These are phyloP conservation scores for Euplagia quadripunctaria DNA, from an alignment of 2,888 invertebrate genomes.

Conservation along the genomic window DNA sequence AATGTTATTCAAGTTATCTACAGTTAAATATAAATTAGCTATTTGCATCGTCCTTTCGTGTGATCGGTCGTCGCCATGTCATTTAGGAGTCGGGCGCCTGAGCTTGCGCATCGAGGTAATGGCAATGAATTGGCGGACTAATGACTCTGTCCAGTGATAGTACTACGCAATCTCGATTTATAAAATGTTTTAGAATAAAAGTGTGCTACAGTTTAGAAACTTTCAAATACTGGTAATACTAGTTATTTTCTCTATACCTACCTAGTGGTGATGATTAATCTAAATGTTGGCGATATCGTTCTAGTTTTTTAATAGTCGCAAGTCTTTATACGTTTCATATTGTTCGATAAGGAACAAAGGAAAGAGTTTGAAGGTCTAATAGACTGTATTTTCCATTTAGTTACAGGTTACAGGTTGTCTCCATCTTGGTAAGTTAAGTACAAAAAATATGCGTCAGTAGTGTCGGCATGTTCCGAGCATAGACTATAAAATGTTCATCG, in stretches of 20 bases:
- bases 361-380: too few species aligned
- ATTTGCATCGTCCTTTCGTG: slow-evolving; percentile 48
- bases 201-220: slow-evolving; percentile 22
- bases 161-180: slow-evolving; percentile 55
- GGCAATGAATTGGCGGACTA: slow-evolving; percentile 64
- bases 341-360: too few species aligned
- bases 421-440: too few species aligned
- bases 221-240: slow-evolving; percentile 3
- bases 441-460: too few species aligned
- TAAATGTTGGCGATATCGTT: background rate
- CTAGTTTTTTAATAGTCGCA: background rate
- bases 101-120: slow-evolving; percentile 59
- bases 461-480: too few species aligned
- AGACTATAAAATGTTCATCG: too few species aligned
- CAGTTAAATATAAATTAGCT: slow-evolving; percentile 50
- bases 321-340: background rate
- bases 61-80: slow-evolving; percentile 37
- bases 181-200: slow-evolving; percentile 36
- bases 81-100: slow-evolving; percentile 40
- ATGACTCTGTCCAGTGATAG: slow-evolving; percentile 54
- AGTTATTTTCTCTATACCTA: background rate
- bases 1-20: slow-evolving; percentile 48
- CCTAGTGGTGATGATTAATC: background rate
- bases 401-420: too few species aligned
- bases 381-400: too few species aligned